Evolutionary conservation across 2,888 invertebrate genomes (phyloP), one percentile per base, ranked within the genome.

Genomic region (Eupithecia centaureata): DNA sequence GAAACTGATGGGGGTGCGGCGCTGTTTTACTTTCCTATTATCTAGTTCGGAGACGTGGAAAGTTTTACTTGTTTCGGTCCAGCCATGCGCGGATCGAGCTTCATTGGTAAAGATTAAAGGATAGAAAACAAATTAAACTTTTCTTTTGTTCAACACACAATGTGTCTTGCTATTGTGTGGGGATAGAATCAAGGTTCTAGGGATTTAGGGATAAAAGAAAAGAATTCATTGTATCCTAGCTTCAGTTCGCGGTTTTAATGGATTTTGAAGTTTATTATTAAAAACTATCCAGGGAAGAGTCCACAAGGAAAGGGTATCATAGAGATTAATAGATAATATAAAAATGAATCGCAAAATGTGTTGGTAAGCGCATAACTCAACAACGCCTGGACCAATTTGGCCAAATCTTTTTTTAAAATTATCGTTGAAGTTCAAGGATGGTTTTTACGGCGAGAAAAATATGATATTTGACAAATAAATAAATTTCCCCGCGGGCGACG

Each of bases 1-100:
- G 72, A 75, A 77, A 74, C 79, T 80, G 83, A 82, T 83, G 82
- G 78, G 78, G 69, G 81, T 51, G 56, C 27, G 5, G 52, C 10
- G 27, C 5, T 38, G 38, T 42, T 18, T 42, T 47, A 47, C 47
- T 47, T 47, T 52, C 52, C 52, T 27, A 52, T 52, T 52, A 27
- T 15, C 13, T 27, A 2, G 52, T 52, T 27, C 52, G 27, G 27
- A 52, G 27, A 75, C 73, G 70, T 68, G 64, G 75, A 75, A 81
- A 79, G 81, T 76, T 80, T 82, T 70, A 65, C 54, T 67, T 67
- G 68, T 67, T 61, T 61, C 54, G 54, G 72, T 66, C 59, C 65
- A 70, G 61, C 70, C 61, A 66, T 67, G 63, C 52, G 67, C 27
- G 62, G 67, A 70, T 68, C 35, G 63, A 56, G 69, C 25, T 61